Conservation (phyloP, 35 echinoderm and acorn worm genomes). For the Antedon bifida region DNA sequence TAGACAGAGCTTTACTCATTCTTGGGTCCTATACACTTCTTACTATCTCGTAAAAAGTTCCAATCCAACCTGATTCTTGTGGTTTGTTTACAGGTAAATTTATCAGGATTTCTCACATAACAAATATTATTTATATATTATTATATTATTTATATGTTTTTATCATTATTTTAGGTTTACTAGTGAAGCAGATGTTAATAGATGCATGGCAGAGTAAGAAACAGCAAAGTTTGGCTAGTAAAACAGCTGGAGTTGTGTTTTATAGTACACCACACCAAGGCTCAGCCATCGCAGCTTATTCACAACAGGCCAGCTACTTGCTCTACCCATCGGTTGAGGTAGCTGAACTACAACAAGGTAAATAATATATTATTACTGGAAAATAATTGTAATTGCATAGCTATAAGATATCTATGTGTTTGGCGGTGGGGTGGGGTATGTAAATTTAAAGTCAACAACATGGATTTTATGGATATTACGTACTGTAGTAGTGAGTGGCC, state of each 20-base stretch:
- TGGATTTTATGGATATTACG: background rate
- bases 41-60: no score
- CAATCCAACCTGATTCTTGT: no score
- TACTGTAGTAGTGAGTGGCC: no score
- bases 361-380: background rate
- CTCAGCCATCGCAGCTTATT: slow-evolving; percentile 64
- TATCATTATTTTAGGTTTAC: slow-evolving; percentile 26
- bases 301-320: slow-evolving; percentile 73
- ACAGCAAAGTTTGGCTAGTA: slow-evolving; percentile 12
- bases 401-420: background rate
- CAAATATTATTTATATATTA: no score
- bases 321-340: slow-evolving; percentile 82
- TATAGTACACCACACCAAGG: slow-evolving; percentile 96
- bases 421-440: background rate
- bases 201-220: slow-evolving; percentile 32
- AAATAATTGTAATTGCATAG: background rate
- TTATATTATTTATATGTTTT: no score
- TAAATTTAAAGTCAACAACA: background rate
- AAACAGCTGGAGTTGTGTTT: slow-evolving; percentile 69
- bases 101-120: no score
- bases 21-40: no score
- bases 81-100: no score
- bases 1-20: no score
- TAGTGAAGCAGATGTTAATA: slow-evolving; percentile 93
- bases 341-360: slow-evolving; percentile 63